These are phyloP conservation scores for Cephus cinctus DNA, from an alignment of 1,140 invertebrate genomes.

Conservation along the genomic window DNA sequence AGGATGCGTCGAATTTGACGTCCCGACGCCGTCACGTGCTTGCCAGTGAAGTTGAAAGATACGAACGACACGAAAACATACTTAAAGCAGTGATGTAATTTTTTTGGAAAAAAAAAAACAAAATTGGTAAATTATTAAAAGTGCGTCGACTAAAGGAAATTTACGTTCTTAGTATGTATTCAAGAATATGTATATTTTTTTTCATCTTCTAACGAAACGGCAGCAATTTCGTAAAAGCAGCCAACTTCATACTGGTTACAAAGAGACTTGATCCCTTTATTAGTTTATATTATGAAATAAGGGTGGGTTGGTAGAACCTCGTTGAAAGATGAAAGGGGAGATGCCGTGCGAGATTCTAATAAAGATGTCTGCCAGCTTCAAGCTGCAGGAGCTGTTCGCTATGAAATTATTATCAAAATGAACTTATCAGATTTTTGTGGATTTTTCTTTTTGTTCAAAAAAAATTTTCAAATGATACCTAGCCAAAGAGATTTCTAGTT, in stretches of 20 bases:
- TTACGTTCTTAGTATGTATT: neutral
- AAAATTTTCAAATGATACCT: neutral
- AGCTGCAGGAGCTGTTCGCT: neutral
- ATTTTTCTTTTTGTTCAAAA: neutral
- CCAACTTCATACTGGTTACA: neutral
- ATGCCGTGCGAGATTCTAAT: neutral
- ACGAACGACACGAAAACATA: too few relatives aligned
- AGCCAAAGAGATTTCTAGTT: neutral
- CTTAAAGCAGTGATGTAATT: too few relatives aligned
- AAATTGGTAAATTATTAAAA: too few relatives aligned
- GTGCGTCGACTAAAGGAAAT: neutral
- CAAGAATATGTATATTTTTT: neutral
- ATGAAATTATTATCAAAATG: neutral
- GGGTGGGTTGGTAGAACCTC: neutral
- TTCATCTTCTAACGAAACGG: too few relatives aligned
- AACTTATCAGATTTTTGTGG: neutral
- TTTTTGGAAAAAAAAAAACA: too few relatives aligned
- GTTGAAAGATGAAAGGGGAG: neutral
- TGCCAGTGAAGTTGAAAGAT: too few relatives aligned
- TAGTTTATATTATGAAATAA: neutral
- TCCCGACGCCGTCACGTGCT: too few relatives aligned
- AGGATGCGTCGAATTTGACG: too few relatives aligned
- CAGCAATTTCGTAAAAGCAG: too few relatives aligned
- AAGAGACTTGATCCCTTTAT: neutral
- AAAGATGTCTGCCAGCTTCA: conserved; percentile 1